Conservation (phyloP, 1,140 invertebrate species). For the Matsumurasca onukii region DNA sequence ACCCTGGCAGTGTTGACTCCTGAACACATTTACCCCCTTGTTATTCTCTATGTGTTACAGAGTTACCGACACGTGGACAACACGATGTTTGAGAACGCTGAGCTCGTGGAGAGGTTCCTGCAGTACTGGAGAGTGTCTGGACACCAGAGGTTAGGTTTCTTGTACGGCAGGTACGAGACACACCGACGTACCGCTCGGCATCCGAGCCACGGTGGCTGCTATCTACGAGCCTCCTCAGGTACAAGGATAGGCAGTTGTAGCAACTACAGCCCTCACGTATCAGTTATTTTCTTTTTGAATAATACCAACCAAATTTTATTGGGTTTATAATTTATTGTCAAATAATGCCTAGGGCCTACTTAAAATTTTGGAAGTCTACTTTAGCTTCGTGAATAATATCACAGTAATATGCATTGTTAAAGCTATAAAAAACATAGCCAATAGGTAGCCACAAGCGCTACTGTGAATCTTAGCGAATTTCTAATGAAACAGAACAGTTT, state of each 20-base stretch:
- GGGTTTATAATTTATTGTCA: no score
- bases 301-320: no score
- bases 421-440: no score
- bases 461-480: no score
- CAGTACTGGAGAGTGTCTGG: conserved; percentile 96
- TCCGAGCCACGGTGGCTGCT: conserved; percentile 89
- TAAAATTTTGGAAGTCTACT: no score
- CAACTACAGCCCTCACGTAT: background rate
- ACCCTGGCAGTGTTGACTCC: no score
- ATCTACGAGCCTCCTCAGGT: conserved; percentile 98
- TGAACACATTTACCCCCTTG: no score
- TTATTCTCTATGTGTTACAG: conserved; percentile 56
- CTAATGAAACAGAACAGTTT: no score
- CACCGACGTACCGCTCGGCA: conserved; percentile 94
- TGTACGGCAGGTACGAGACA: conserved; percentile 92
- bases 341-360: no score
- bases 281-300: background rate
- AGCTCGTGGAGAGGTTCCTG: conserved; percentile 93
- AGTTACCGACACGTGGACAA: conserved; percentile 97
- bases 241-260: conserved; percentile 33
- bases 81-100: conserved; percentile 95
- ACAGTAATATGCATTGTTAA: no score
- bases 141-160: conserved; percentile 89
- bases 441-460: no score
- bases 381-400: no score